Evolutionary conservation across 2,797 vertebrate species (phyloP).

Genomic region (Mormyrus hasselquistii): DNA sequence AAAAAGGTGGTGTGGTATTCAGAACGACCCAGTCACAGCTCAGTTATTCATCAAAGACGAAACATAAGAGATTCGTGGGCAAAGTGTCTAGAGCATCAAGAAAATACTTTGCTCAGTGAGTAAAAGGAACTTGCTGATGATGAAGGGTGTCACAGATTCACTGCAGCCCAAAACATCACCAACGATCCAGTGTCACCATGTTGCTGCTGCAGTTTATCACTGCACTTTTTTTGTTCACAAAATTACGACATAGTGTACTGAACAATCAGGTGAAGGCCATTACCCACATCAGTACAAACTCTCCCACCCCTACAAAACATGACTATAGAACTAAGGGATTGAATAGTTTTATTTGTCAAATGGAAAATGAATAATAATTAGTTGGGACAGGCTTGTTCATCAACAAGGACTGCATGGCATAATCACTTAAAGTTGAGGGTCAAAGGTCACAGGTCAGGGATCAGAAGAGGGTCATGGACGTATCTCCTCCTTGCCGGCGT

Average conservation of each 20-base stretch:
- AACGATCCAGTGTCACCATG: not conserved
- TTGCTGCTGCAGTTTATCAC: not conserved
- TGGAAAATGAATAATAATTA: slow-evolving; percentile 36
- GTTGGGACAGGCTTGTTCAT: not conserved
- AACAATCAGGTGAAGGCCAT: not conserved
- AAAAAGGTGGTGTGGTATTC: not conserved
- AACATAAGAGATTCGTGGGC: not conserved
- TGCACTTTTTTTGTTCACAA: not conserved
- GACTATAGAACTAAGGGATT: not conserved
- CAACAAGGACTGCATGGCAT: not conserved
- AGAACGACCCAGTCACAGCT: not conserved
- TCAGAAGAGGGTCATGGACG: slow-evolving; percentile 48
- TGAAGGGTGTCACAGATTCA: not conserved
- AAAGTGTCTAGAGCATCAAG: not conserved
- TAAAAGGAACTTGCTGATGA: not conserved
- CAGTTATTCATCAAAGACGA: not conserved
- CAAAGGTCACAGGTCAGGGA: not conserved
- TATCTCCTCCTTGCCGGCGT: slow-evolving; percentile 52
- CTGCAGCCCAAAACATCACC: not conserved
- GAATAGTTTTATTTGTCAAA: slow-evolving; percentile 38
- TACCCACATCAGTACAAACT: not conserved
- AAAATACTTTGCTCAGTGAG: not conserved
- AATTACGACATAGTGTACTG: not conserved
- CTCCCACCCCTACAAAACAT: not conserved
- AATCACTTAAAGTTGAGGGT: not conserved